Conservation (phyloP, 2,888 invertebrate genomes). For the Lepidocyrtoides sp. region DNA sequence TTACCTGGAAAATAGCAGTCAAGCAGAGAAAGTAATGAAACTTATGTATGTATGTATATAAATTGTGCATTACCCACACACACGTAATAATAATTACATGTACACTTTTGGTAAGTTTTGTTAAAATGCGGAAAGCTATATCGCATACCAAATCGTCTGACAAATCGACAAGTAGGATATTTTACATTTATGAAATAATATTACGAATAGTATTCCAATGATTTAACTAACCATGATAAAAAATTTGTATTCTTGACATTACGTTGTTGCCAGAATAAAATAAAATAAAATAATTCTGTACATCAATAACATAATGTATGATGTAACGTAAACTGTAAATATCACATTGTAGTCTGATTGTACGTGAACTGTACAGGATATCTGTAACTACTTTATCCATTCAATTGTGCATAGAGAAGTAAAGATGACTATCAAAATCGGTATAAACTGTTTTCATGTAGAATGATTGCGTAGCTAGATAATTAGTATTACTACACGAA, state of each 20-base stretch:
- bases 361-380: not conserved
- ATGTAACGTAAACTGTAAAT: conserved; percentile 24
- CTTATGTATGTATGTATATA: no score
- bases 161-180: conserved; percentile 66
- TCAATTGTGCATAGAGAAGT: conserved; percentile 53
- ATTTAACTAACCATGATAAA: conserved; percentile 10
- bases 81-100: not conserved
- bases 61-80: not conserved
- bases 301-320: not conserved
- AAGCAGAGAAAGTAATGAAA: not conserved
- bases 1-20: conserved; percentile 4
- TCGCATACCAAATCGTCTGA: conserved; percentile 77
- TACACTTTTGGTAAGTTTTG: not conserved
- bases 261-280: conserved; percentile 19
- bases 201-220: not conserved
- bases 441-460: conserved; percentile 55
- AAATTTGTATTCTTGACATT: conserved; percentile 37
- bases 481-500: not conserved
- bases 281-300: not conserved
- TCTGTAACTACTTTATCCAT: not conserved
- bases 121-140: conserved; percentile 10
- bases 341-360: conserved; percentile 37
- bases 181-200: not conserved
- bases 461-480: conserved; percentile 41
- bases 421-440: conserved; percentile 75